phyloP scores from a whole-genome alignment of 2,797 vertebrate species.

The Typhlichthys eigenmanni region DNA sequence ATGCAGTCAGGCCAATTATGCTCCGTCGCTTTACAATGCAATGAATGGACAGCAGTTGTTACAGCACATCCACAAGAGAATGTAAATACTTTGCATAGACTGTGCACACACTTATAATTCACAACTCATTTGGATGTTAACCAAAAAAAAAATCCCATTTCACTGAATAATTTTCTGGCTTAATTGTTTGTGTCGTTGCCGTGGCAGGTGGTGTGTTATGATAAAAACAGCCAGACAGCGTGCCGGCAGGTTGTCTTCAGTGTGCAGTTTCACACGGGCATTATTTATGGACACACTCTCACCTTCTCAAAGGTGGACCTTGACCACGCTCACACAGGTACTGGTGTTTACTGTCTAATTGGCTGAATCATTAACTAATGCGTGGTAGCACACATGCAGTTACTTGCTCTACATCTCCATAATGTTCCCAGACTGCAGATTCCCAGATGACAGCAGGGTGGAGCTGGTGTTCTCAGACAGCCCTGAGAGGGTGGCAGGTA shows the following conservation, averaged over 20 bases:
- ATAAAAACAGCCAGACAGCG: conserved; percentile 75
- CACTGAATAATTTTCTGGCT: not conserved
- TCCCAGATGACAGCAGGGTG: conserved; percentile 84
- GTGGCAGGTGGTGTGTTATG: conserved; percentile 87
- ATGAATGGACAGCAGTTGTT: too few relatives aligned
- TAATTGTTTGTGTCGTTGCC: conserved; percentile 1
- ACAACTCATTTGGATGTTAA: too few relatives aligned
- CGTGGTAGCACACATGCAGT: not conserved
- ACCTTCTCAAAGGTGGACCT: conserved; percentile 86
- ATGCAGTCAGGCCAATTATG: too few relatives aligned
- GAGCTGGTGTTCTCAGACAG: conserved; percentile 86
- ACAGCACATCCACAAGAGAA: too few relatives aligned
- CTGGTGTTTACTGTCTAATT: conserved; percentile 38
- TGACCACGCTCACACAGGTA: conserved; percentile 84
- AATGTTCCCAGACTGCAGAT: conserved; percentile 79
- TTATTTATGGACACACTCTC: conserved; percentile 75
- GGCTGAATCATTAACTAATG: conserved; percentile 45
- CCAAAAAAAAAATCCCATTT: not conserved
- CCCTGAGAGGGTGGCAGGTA: conserved; percentile 83
- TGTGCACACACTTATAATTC: too few relatives aligned
- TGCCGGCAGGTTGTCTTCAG: conserved; percentile 84
- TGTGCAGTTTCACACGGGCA: conserved; percentile 89
- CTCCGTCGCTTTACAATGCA: too few relatives aligned
- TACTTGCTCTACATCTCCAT: too few relatives aligned
- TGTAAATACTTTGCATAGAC: too few relatives aligned